Percentiles rank a stretch among this genome's conserved stretches.
phyloP scores from a whole-genome alignment of 2,797 vertebrate genomes.

The Sylvia borin region DNA sequence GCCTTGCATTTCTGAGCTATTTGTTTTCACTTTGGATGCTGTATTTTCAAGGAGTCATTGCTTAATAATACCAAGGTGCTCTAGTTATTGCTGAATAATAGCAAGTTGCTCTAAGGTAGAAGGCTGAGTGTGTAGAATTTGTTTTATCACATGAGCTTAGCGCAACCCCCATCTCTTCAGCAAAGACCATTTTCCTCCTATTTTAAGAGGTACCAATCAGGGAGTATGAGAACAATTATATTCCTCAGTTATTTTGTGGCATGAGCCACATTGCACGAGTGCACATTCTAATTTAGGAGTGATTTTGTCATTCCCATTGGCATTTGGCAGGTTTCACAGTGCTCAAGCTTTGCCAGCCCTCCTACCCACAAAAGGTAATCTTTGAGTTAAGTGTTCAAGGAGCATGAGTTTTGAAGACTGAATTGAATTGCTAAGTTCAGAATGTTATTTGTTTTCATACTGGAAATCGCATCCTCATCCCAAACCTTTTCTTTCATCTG shows the following conservation, averaged over 20 bases:
- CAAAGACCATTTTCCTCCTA: not conserved
- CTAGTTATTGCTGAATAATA: not conserved
- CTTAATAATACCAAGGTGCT: not conserved
- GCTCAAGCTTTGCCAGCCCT: not conserved
- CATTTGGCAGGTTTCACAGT: not conserved
- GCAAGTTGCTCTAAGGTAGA: not conserved
- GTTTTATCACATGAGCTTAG: not conserved
- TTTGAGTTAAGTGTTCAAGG: conserved; percentile 2
- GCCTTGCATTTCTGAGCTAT: not conserved
- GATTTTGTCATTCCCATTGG: not conserved
- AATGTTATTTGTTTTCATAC: not conserved
- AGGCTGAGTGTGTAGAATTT: not conserved
- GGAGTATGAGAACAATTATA: not conserved
- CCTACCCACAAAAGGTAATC: not conserved
- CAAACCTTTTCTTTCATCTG: not conserved
- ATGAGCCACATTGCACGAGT: not conserved
- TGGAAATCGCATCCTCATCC: not conserved
- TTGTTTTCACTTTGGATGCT: not conserved
- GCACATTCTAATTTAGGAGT: not conserved
- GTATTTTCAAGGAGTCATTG: not conserved
- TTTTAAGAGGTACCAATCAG: not conserved
- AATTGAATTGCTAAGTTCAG: not conserved
- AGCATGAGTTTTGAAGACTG: not conserved
- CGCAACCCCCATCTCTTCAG: not conserved
- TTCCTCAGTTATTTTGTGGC: not conserved